These are phyloP conservation scores for Diuraphis noxia DNA, from an alignment of 1,140 invertebrate genomes.

Conservation along the genomic window DNA sequence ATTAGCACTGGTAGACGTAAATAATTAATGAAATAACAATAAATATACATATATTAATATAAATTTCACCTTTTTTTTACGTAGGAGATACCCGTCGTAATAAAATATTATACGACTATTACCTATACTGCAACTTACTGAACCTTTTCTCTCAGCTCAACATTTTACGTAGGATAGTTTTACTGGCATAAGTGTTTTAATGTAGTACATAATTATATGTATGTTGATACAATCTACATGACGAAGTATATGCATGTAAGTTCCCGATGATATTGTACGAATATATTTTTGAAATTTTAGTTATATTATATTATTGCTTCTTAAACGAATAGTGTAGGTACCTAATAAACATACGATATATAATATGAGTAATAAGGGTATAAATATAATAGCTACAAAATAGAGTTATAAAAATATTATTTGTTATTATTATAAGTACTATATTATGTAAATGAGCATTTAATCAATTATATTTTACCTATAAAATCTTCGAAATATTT, in stretches of 20 bases:
- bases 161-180: background rate
- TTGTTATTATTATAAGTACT: too few relatives aligned
- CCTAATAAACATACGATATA: background rate
- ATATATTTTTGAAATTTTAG: background rate
- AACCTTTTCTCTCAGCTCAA: background rate
- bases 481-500: too few relatives aligned
- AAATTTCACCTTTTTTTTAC: conserved; percentile 16
- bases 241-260: background rate
- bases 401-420: too few relatives aligned
- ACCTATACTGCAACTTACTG: background rate
- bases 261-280: background rate
- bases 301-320: background rate
- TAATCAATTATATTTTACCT: too few relatives aligned
- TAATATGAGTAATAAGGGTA: too few relatives aligned
- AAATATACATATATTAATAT: too few relatives aligned
- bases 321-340: background rate
- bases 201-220: background rate
- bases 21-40: background rate
- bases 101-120: background rate
- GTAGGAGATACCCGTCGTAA: background rate
- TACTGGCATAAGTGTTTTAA: background rate
- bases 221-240: background rate
- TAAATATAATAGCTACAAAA: too few relatives aligned
- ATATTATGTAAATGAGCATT: too few relatives aligned
- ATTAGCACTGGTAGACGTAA: background rate